Evolutionary conservation across 1,140 invertebrate genomes (phyloP).

Genomic region (Papilio dardanus): DNA sequence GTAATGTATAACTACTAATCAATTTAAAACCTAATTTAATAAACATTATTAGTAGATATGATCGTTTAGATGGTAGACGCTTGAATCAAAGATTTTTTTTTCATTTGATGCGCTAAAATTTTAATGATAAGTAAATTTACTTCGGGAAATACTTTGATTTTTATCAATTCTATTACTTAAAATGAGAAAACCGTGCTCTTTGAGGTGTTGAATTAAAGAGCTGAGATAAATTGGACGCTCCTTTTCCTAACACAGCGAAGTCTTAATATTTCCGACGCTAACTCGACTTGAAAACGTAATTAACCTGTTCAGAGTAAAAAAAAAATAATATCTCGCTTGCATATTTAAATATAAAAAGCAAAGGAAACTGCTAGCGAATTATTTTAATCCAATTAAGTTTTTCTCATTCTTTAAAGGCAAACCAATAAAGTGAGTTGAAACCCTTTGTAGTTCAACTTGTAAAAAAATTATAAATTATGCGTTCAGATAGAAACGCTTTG

Average conservation of each 20-base stretch:
- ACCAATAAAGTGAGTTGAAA: constrained; percentile 16
- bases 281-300: background rate
- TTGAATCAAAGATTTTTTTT: background rate
- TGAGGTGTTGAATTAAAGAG: background rate
- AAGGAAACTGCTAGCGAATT: background rate
- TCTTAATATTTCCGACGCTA: background rate
- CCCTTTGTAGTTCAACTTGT: background rate
- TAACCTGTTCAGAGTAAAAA: background rate
- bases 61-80: too few species aligned
- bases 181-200: background rate
- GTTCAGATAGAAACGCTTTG: constrained; percentile 14
- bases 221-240: background rate
- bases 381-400: constrained; percentile 6
- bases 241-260: background rate
- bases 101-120: too few species aligned
- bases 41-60: too few species aligned
- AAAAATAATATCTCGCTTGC: background rate
- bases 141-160: background rate
- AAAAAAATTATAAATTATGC: constrained; percentile 6
- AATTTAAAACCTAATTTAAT: too few species aligned
- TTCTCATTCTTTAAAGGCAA: constrained; percentile 8
- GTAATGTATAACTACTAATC: too few species aligned
- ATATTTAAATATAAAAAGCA: background rate
- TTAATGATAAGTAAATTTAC: background rate
- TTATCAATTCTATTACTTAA: background rate